Evolutionary conservation across 2,888 invertebrate species (phyloP).

Genomic region (Sclerodermus sp.): DNA sequence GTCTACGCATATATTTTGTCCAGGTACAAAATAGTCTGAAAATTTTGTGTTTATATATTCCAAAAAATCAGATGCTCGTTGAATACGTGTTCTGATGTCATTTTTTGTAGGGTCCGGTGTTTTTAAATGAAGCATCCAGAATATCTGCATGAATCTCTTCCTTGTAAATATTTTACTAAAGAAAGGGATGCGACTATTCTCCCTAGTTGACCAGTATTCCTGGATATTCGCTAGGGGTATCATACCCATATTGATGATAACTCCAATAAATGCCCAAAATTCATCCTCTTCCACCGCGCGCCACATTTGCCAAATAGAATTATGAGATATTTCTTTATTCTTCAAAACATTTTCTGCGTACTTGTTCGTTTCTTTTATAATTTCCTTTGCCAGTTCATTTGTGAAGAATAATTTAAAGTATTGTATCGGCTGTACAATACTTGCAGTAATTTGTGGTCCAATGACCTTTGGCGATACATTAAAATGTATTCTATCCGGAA

Average conservation of each 20-base stretch:
- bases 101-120: constrained; percentile 8
- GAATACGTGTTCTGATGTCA: constrained; percentile 12
- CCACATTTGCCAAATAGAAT: constrained; percentile 8
- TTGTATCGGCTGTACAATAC: constrained; percentile 16
- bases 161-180: constrained; percentile 19
- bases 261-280: constrained; percentile 26
- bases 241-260: constrained; percentile 26
- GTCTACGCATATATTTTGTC: background rate
- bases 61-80: constrained; percentile 6
- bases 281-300: constrained; percentile 19
- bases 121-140: constrained; percentile 20
- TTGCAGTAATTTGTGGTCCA: constrained; percentile 14
- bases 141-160: constrained; percentile 19
- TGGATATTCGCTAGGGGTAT: constrained; percentile 19
- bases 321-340: constrained; percentile 7
- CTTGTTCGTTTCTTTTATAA: constrained; percentile 9
- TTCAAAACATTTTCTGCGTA: constrained; percentile 6
- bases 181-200: constrained; percentile 11
- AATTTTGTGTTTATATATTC: background rate
- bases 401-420: constrained; percentile 16
- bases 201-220: constrained; percentile 23
- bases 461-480: constrained; percentile 14
- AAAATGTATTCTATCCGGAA: constrained; percentile 15
- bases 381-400: constrained; percentile 10
- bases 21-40: background rate